Base-by-base conservation (phyloP, 2,113 vertebrate species). In the Carlito syrichta region DNA sequence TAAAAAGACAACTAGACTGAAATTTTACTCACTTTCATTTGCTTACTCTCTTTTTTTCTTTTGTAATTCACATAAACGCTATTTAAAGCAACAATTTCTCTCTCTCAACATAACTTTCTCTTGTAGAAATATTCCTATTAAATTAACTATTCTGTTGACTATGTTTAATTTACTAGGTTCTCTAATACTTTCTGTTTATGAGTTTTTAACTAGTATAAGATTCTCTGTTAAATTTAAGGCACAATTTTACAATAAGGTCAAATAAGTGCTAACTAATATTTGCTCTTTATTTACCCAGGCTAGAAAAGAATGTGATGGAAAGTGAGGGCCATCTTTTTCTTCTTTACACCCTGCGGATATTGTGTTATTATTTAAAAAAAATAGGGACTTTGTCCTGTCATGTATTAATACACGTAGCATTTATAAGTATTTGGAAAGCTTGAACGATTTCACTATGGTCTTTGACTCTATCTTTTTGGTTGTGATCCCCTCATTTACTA, bases 1-100 rank as follows among this genome's bases (percentile, higher is more conserved):
- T 94, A 79, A 91, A 92, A 71, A 9, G 76, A 60, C 68, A 96
- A 93, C 10, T 88, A 79, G 30, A 6, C n/a, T 86, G 77, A 79
- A 92, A 20, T 66, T 74, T 77, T 71, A 79, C 27, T 81, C 23
- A 62, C 54, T 71, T 35, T 79, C 16, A 60, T 76, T 60, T 40
- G 30, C 7, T 68, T 16, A 56, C 1, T 86, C 3, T 73, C 25
- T 85, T 3, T 63, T n/a, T 77, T 13, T 17, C 32, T 86, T 93
- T 82, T 85, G 35, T 50, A 48, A 52, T 66, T 23, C 32, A 71
- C n/a, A 62, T 89, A 52, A 62, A 95, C 74, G 22, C 78, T 90
- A 74, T 43, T n/a, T 85, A 69, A 89, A 92, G 17, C 11, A 76
- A 60, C 62, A 78, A 68, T 5, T 54, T 83, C 77, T 10, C 13